Evolutionary conservation across 2,888 invertebrate species (phyloP).

Genomic region (Mythimna loreyi): DNA sequence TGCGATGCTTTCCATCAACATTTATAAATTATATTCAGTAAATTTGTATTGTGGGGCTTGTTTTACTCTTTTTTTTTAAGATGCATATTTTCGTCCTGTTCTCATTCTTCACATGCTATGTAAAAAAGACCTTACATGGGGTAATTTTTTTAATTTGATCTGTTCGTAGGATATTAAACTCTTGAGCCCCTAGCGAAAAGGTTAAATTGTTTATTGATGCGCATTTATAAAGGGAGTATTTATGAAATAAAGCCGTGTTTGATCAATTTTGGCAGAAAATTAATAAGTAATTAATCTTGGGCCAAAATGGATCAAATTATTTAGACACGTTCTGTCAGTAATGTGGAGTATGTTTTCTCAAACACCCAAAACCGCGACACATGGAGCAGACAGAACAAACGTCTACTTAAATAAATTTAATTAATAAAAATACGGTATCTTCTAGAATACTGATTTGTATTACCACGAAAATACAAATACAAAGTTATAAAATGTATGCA

Average conservation of each 20-base stretch:
- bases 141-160: too few species aligned
- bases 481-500: slow-evolving; percentile 7
- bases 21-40: too few species aligned
- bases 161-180: slow-evolving; percentile 34
- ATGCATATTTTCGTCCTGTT: too few species aligned
- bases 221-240: slow-evolving; percentile 36
- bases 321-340: slow-evolving; percentile 3
- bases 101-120: too few species aligned
- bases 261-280: slow-evolving; percentile 41
- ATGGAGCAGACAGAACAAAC: slow-evolving; percentile 15
- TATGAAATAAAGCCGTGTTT: slow-evolving; percentile 35
- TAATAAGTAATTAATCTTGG: too few species aligned
- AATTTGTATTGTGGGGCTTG: too few species aligned
- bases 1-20: too few species aligned
- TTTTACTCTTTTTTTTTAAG: too few species aligned
- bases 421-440: slow-evolving; percentile 3
- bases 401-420: slow-evolving; percentile 13
- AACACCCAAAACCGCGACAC: slow-evolving; percentile 13
- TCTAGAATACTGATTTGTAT: background rate
- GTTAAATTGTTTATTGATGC: slow-evolving; percentile 37
- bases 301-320: too few species aligned
- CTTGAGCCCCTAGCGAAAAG: too few species aligned
- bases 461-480: slow-evolving; percentile 1
- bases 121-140: too few species aligned
- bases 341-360: slow-evolving; percentile 7